Evolutionary conservation across 2,113 vertebrate species (phyloP), one percentile per base, ranked within the genome.

Genomic region (Emydura subglobosa): DNA sequence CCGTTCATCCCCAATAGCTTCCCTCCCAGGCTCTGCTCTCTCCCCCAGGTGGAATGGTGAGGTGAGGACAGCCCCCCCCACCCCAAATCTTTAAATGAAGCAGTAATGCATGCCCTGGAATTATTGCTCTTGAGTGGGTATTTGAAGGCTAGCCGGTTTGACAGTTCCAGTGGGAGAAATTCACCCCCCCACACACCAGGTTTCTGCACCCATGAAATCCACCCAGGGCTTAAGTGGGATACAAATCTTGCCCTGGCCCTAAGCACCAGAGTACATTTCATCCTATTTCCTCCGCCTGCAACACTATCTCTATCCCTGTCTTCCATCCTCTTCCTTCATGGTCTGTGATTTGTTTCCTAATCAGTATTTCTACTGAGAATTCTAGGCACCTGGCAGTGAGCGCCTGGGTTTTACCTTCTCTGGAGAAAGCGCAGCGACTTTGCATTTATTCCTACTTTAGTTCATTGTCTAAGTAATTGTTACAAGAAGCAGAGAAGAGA

Each of bases 191-290:
- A 51, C 68, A 72, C 85, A 96, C 57, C 72, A 94, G 78, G 19
- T 14, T 54, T n/a, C 65, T 84, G 21, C 7, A 2, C 61, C 0
- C 0, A 16, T 74, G n/a, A 29, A 55, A 27, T 78, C 84, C 44
- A 42, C 31, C n/a, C 76, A 74, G 53, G 78, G 27, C 8, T 80
- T 31, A 61, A 82, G 14, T 51, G 53, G 82, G 83, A 61, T 89
- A 22, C 1, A 2, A 79, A 61, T 39, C 22, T 85, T 76, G 51
- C n/a, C 55, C 55, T 47, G 34, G 10, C 13, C 25, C 68, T 44
- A 11, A 1, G 0, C 57, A 25, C 0, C 0, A 0, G 9, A 11
- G 82, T 85, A 80, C 61, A 47, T 68, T n/a, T 68, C 34, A 68
- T 44, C 74, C 27, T 17, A 79, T 51, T 79, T 86, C 61, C 72